These are phyloP conservation scores for Sicus ferrugineus DNA, from an alignment of 2,888 invertebrate species.

Conservation along the genomic window DNA sequence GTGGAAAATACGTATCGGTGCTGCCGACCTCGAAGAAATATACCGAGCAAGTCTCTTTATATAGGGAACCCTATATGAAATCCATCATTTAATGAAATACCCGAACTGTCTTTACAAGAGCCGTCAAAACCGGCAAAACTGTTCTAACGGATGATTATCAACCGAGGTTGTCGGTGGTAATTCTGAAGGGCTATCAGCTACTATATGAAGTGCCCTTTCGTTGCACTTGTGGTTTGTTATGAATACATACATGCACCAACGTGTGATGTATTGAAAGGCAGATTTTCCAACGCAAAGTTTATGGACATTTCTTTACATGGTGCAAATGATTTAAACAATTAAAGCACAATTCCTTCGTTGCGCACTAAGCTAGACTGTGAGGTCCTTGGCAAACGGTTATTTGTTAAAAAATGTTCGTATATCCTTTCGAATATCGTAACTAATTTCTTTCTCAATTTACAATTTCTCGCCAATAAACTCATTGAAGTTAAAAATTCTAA, in stretches of 20 bases:
- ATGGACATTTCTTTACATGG: neutral
- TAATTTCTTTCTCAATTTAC: too few relatives aligned
- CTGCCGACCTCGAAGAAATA: slow-evolving; percentile 27
- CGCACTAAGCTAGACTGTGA: too few relatives aligned
- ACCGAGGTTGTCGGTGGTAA: too few relatives aligned
- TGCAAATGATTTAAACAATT: neutral
- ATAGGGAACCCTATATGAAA: slow-evolving; percentile 29
- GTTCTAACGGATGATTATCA: too few relatives aligned
- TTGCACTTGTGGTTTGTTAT: neutral
- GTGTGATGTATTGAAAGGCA: slow-evolving; percentile 2
- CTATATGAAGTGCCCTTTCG: slow-evolving; percentile 5
- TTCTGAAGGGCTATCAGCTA: too few relatives aligned
- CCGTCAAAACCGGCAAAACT: too few relatives aligned
- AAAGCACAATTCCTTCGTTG: slow-evolving; percentile 12
- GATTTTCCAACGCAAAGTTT: neutral
- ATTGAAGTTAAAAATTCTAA: too few relatives aligned
- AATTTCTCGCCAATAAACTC: too few relatives aligned
- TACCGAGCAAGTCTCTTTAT: slow-evolving; percentile 28
- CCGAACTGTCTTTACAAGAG: slow-evolving; percentile 29
- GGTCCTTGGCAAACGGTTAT: too few relatives aligned
- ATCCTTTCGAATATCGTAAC: too few relatives aligned
- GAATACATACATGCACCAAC: neutral
- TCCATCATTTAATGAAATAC: slow-evolving; percentile 27
- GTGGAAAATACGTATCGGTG: slow-evolving; percentile 28
- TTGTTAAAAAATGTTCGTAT: too few relatives aligned